These are phyloP conservation scores for Blastobasis lacticolella DNA, from an alignment of 2,888 invertebrate species.

Conservation along the genomic window DNA sequence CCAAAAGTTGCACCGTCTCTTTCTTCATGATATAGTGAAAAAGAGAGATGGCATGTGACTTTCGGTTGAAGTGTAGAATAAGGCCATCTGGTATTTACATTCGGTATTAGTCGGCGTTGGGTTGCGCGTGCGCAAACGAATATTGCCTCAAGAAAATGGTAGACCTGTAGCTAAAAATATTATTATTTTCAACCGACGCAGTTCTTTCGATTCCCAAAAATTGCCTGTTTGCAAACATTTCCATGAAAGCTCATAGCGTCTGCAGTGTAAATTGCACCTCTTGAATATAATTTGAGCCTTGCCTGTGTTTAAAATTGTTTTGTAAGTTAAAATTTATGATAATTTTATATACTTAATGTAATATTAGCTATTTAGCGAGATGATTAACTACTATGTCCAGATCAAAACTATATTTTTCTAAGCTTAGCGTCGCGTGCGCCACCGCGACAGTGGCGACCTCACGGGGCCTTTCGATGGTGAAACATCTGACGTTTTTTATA, in stretches of 20 bases:
- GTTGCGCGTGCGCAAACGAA: too few species aligned
- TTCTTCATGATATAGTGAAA: too few species aligned
- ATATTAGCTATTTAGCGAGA: neutral
- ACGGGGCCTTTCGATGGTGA: neutral
- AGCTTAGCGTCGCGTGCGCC: neutral
- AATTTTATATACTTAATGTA: neutral
- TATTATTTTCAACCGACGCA: too few species aligned
- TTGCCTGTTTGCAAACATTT: neutral
- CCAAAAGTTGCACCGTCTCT: too few species aligned
- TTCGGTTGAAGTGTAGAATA: too few species aligned
- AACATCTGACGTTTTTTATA: neutral
- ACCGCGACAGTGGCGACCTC: neutral
- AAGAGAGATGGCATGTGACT: too few species aligned
- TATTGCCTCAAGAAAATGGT: too few species aligned
- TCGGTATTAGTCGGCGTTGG: too few species aligned
- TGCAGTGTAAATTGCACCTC: neutral
- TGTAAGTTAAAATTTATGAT: neutral
- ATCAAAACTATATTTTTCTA: constrained; percentile 1
- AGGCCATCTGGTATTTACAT: too few species aligned
- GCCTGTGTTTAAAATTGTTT: neutral
- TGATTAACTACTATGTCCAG: neutral
- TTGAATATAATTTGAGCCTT: neutral
- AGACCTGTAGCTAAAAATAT: too few species aligned
- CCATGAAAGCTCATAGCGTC: neutral
- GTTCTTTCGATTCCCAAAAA: too few species aligned